Evolutionary conservation across 1,140 invertebrate genomes (phyloP).

Genomic region (Anastatus disparis): DNA sequence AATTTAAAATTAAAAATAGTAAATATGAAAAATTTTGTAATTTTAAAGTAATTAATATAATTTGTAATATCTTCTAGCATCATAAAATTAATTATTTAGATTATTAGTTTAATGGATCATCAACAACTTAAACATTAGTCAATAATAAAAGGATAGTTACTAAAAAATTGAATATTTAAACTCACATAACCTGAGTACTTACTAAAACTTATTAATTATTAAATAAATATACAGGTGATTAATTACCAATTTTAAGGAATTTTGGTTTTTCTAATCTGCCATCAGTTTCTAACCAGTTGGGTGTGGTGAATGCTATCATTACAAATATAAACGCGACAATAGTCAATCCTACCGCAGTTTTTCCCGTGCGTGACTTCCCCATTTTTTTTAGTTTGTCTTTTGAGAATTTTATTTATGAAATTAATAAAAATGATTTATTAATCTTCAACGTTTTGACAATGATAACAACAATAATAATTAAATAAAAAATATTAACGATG

Average conservation of each 20-base stretch:
- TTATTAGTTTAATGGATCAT: no score
- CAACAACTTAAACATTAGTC: background rate
- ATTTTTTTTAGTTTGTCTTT: conserved; percentile 42
- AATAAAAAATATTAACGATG: background rate
- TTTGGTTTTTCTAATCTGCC: conserved; percentile 81
- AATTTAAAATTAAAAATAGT: background rate
- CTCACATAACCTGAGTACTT: no score
- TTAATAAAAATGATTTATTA: background rate
- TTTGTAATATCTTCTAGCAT: conserved; percentile 15
- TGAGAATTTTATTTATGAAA: no score
- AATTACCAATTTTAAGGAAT: conserved; percentile 82
- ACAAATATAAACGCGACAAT: conserved; percentile 78
- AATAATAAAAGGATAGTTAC: no score
- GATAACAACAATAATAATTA: background rate
- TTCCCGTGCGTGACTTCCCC: conserved; percentile 75
- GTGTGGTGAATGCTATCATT: conserved; percentile 89
- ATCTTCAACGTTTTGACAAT: background rate
- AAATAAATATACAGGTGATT: no score
- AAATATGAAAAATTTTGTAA: background rate
- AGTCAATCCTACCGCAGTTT: conserved; percentile 76
- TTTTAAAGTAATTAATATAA: background rate
- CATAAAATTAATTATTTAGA: no score
- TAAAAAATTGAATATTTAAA: no score
- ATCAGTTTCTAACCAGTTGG: conserved; percentile 92
- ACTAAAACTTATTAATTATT: no score